Evolutionary conservation across 1,140 invertebrate genomes (phyloP), one percentile per base, ranked within the genome.

Genomic region (Asobara japonica): DNA sequence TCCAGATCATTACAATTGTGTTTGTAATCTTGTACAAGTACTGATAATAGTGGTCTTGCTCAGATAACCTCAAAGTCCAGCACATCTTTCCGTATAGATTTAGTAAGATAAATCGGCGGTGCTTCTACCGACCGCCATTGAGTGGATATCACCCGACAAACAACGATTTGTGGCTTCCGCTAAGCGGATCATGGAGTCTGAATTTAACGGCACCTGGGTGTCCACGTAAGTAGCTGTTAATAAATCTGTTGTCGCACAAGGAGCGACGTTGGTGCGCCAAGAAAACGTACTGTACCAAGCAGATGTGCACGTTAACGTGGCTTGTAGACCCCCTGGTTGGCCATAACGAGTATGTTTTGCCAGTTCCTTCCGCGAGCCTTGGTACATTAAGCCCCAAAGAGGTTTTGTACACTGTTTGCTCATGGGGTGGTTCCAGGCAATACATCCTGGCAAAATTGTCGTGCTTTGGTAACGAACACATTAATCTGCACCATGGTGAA

Each of bases 371-470:
- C 65, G 16, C 30, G 45, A 18, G 33, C 62, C 33, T 72, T 60
- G 71, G 65, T 66, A 72, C 65, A 72, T 72, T 72, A 67, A 72
- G 71, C 71, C 16, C 65, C 25, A 67, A 67, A 72, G 51, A 31
- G 51, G 56, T 51, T 38, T 25, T 36, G 18, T 25, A 56, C 8
- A n/a, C n/a, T 22, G 70, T 30, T 31, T 67, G 62, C 33, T 27
- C 29, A 45, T 22, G 33, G 29, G 16, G 16, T 20, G 41, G 36
- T 65, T 16, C 13, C 22, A 27, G 62, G 29, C 61, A 22, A 41
- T 31, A 56, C 45, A 56, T 56, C 27, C 31, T 69, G 20, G 48
- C 16, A 68, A 30, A 51, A 56, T 69, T 60, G 56, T 61, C 48
- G 67, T 18, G 30, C 38, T 38, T 18, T 18, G 65, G 70, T 38